These are phyloP conservation scores for Intellagama lesueurii DNA, from an alignment of 2,797 vertebrate genomes.

Conservation along the genomic window DNA sequence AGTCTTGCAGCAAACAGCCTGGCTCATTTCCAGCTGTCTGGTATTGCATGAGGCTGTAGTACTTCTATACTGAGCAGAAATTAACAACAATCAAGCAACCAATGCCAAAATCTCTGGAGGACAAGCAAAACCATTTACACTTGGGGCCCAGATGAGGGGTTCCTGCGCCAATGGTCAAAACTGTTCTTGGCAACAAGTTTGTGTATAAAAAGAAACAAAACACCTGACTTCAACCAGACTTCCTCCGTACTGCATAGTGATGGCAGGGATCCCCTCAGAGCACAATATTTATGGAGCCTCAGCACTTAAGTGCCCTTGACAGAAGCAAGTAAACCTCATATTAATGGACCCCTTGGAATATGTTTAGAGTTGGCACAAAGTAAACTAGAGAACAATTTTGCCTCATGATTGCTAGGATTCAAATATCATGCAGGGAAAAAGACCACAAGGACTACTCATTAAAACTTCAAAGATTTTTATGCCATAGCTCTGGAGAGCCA, in stretches of 20 bases:
- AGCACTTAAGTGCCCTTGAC: neutral
- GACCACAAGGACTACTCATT: neutral
- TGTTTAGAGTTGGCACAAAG: slow-evolving; percentile 18
- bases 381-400: slow-evolving; percentile 14
- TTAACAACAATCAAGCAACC: neutral
- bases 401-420: slow-evolving; percentile 7
- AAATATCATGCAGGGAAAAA: neutral
- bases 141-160: neutral
- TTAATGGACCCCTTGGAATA: slow-evolving; percentile 10
- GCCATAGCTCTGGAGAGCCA: neutral
- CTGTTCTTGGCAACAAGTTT: neutral
- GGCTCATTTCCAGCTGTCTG: neutral
- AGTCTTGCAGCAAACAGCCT: neutral
- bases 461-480: neutral
- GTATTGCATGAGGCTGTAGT: neutral
- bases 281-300: neutral
- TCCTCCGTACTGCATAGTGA: neutral
- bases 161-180: neutral
- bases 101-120: neutral
- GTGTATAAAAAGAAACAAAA: neutral
- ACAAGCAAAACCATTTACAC: neutral
- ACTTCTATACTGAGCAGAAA: neutral
- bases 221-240: neutral
- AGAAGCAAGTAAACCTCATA: neutral
- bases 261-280: neutral